Conservation (phyloP, 1,140 invertebrate species). For the Caenorhabditis brenneri region DNA sequence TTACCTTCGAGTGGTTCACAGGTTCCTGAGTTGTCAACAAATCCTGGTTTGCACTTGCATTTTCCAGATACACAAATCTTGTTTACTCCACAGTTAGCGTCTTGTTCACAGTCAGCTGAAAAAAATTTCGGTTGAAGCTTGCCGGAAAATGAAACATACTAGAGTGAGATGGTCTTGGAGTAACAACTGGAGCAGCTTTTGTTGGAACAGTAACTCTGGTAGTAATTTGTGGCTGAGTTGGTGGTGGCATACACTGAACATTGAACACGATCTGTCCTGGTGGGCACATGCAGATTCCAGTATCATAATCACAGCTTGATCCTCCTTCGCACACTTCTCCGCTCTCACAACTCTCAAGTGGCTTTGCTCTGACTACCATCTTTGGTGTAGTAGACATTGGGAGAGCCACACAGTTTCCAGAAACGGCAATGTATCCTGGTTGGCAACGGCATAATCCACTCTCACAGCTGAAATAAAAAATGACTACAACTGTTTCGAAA, state of each 20-base stretch:
- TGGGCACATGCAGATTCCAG: slow-evolving; percentile 59
- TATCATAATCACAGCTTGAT: slow-evolving; percentile 55
- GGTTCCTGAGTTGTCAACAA: slow-evolving; percentile 49
- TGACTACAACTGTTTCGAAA: background rate
- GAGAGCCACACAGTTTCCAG: slow-evolving; percentile 59
- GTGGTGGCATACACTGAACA: slow-evolving; percentile 49
- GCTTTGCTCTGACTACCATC: slow-evolving; percentile 24
- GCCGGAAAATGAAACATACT: background rate
- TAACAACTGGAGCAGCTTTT: background rate
- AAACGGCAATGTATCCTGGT: slow-evolving; percentile 58
- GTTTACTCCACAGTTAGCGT: slow-evolving; percentile 54
- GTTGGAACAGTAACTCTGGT: background rate
- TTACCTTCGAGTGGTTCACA: slow-evolving; percentile 57
- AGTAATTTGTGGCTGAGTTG: slow-evolving; percentile 19
- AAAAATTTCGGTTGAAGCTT: background rate
- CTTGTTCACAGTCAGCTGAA: slow-evolving; percentile 51
- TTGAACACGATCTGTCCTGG: slow-evolving; percentile 51
- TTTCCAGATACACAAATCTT: slow-evolving; percentile 55
- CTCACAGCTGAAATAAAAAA: slow-evolving; percentile 56
- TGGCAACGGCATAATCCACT: slow-evolving; percentile 62
- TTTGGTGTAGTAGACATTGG: slow-evolving; percentile 49
- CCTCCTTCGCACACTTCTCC: slow-evolving; percentile 54
- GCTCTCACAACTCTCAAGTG: slow-evolving; percentile 49
- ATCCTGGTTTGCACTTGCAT: slow-evolving; percentile 57
- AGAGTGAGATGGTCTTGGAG: background rate